Percentiles rank a stretch among this genome's conserved stretches.
phyloP scores from a whole-genome alignment of 2,888 invertebrate species.

The Leptinotarsa peninsularis region DNA sequence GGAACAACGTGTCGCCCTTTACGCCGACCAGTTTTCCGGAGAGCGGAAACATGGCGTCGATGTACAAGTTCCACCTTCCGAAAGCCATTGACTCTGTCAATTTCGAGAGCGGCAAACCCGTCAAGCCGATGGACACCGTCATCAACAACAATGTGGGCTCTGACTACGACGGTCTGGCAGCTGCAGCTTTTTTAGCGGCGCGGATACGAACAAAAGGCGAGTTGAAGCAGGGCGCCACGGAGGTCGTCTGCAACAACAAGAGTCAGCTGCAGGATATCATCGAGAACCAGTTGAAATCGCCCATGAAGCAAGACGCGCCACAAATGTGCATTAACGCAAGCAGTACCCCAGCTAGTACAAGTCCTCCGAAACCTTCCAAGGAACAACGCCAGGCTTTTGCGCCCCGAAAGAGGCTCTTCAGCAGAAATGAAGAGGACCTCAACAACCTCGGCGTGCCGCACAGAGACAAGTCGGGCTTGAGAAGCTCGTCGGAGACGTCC shows the following conservation, averaged over 20 bases:
- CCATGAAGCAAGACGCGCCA: conserved; percentile 63
- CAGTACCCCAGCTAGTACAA: conserved; percentile 59
- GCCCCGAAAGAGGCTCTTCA: conserved; percentile 70
- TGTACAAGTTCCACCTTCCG: conserved; percentile 75
- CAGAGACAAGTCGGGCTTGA: conserved; percentile 67
- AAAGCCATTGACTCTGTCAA: conserved; percentile 77
- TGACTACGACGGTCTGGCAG: conserved; percentile 72
- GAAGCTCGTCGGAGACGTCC: conserved; percentile 74
- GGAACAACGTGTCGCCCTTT: conserved; percentile 71
- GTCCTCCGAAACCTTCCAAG: conserved; percentile 68
- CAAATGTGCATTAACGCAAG: conserved; percentile 33
- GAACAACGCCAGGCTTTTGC: conserved; percentile 59
- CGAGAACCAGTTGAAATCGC: conserved; percentile 63
- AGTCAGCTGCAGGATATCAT: conserved; percentile 51
- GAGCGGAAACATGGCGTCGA: conserved; percentile 67
- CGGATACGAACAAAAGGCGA: conserved; percentile 90
- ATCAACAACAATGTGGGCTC: conserved; percentile 54
- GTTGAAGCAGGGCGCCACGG: conserved; percentile 71
- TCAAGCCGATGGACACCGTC: conserved; percentile 51
- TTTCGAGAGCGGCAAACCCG: conserved; percentile 57
- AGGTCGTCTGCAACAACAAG: conserved; percentile 43
- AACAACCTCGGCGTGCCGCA: conserved; percentile 60
- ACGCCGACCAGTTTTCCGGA: conserved; percentile 69
- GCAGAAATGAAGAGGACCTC: conserved; percentile 70
- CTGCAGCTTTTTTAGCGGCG: conserved; percentile 74